Evolutionary conservation across 2,113 vertebrate genomes (phyloP).

Genomic region (Seriola dumerili): DNA sequence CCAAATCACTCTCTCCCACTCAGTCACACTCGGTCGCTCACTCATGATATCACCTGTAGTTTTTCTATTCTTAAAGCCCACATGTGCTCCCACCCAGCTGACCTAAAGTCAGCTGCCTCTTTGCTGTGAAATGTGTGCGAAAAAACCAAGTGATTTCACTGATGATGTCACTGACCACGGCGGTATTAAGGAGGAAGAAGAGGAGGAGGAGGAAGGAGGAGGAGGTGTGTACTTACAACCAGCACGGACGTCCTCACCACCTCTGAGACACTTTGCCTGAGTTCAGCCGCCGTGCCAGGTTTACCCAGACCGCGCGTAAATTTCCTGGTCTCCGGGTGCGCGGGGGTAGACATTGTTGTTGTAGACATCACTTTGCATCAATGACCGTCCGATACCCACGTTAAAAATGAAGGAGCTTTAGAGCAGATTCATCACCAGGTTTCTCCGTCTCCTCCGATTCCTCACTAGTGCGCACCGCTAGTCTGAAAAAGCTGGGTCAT

Average conservation of each 20-base stretch:
- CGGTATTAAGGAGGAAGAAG: background rate
- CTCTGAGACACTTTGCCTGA: slow-evolving; percentile 96
- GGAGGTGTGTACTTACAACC: slow-evolving; percentile 86
- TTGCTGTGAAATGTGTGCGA: slow-evolving; percentile 5
- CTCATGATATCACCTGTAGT: background rate
- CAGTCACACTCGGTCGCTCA: slow-evolving; percentile 1
- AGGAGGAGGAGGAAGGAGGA: background rate
- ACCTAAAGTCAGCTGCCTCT: slow-evolving; percentile 24
- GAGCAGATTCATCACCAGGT: slow-evolving; percentile 39
- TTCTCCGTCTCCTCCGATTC: slow-evolving; percentile 35
- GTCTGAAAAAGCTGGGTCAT: slow-evolving; percentile 56
- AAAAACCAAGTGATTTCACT: background rate
- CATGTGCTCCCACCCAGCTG: slow-evolving; percentile 23
- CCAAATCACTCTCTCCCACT: background rate
- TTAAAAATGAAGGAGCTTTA: slow-evolving; percentile 7
- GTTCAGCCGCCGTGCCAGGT: slow-evolving; percentile 95
- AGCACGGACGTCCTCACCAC: slow-evolving; percentile 95
- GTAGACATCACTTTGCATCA: slow-evolving; percentile 44
- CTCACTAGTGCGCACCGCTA: slow-evolving; percentile 47
- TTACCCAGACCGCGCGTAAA: slow-evolving; percentile 95
- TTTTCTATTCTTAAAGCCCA: slow-evolving; percentile 8
- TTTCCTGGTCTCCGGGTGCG: slow-evolving; percentile 91
- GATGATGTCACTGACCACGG: no score
- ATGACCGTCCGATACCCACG: slow-evolving; percentile 32
- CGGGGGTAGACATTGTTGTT: slow-evolving; percentile 77